These are phyloP conservation scores for Creontiades dilutus DNA, from an alignment of 2,888 invertebrate species.

Conservation along the genomic window DNA sequence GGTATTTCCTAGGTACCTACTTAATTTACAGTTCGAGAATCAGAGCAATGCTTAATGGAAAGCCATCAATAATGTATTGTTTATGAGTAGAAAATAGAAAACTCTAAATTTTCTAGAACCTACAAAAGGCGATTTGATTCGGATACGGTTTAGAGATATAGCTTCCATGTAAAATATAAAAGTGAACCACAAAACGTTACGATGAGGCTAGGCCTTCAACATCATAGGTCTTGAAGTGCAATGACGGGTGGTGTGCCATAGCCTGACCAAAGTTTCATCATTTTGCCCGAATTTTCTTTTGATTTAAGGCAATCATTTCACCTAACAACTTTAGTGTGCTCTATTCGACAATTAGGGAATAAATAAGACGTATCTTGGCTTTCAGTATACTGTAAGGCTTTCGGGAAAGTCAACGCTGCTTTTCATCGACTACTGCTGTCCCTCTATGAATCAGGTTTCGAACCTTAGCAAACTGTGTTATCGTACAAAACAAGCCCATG, in stretches of 20 bases:
- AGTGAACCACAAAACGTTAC: too few relatives aligned
- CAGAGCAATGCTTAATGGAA: too few relatives aligned
- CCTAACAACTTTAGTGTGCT: neutral
- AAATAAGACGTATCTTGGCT: neutral
- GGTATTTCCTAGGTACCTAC: too few relatives aligned
- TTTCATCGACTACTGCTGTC: constrained; percentile 21
- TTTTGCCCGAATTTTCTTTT: neutral
- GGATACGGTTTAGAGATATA: too few relatives aligned
- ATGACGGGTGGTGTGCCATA: neutral
- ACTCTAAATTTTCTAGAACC: too few relatives aligned
- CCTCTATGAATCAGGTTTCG: constrained; percentile 23
- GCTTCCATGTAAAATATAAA: too few relatives aligned
- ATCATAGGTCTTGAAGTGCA: neutral
- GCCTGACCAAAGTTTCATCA: neutral
- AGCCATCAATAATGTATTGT: too few relatives aligned
- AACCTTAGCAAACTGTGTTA: constrained; percentile 49
- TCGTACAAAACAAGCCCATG: constrained; percentile 35
- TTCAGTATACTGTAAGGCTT: neutral
- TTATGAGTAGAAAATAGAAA: too few relatives aligned
- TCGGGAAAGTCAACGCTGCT: neutral
- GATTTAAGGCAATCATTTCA: neutral
- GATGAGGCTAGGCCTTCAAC: too few relatives aligned
- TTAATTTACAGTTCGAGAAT: too few relatives aligned
- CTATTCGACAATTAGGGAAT: constrained; percentile 1
- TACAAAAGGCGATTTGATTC: too few relatives aligned